Percentiles rank a stretch among this genome's conserved stretches.
phyloP scores from a whole-genome alignment of 2,888 invertebrate genomes.

The Sericinus montela region DNA sequence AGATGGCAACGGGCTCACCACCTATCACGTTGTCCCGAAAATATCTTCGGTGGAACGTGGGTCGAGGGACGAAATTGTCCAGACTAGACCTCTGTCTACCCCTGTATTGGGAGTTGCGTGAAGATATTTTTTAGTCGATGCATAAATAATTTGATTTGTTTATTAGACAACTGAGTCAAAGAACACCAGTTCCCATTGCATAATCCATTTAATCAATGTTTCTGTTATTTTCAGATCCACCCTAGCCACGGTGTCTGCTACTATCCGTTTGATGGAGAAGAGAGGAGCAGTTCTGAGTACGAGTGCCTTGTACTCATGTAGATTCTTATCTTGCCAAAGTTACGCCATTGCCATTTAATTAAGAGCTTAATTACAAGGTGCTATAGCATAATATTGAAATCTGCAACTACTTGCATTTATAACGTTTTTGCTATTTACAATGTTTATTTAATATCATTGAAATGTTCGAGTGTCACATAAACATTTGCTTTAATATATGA shows the following conservation, averaged over 20 bases:
- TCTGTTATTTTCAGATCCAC: constrained; percentile 74
- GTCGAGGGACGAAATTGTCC: no score
- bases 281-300: constrained; percentile 81
- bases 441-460: neutral
- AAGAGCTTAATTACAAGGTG: neutral
- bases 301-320: constrained; percentile 82
- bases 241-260: constrained; percentile 81
- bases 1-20: no score
- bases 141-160: no score
- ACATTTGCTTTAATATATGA: neutral
- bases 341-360: neutral
- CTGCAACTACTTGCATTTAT: neutral
- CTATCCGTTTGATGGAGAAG: constrained; percentile 84
- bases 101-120: no score
- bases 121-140: no score
- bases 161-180: no score
- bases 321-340: constrained; percentile 15
- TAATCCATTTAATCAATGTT: neutral
- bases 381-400: neutral
- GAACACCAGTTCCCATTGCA: no score
- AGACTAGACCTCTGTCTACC: no score
- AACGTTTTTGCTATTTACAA: neutral
- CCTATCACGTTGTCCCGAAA: no score
- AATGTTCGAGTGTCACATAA: neutral
- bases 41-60: no score